These are phyloP conservation scores for Lamellibrachia columna DNA, from an alignment of 2,888 invertebrate species.

Conservation along the genomic window DNA sequence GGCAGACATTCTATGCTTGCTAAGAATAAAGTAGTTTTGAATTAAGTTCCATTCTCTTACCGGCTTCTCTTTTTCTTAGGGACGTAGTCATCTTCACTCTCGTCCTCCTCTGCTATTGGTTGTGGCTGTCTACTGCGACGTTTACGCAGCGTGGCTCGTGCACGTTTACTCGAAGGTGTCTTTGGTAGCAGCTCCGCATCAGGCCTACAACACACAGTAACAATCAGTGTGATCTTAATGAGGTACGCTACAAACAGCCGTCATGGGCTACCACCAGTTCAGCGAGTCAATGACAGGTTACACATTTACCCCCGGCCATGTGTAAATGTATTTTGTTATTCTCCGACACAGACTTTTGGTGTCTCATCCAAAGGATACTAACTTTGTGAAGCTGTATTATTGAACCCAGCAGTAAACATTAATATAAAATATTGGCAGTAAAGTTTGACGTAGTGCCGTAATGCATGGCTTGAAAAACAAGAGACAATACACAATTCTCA, in stretches of 20 bases:
- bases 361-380: too few relatives aligned
- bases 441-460: too few relatives aligned
- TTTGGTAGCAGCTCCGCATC: neutral
- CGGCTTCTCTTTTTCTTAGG: neutral
- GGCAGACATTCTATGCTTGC: neutral
- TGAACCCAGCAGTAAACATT: too few relatives aligned
- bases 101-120: neutral
- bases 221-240: neutral
- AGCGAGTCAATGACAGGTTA: neutral
- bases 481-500: too few relatives aligned
- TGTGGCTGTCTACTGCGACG: neutral
- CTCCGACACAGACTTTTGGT: too few relatives aligned
- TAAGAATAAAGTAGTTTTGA: neutral
- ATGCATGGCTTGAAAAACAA: too few relatives aligned
- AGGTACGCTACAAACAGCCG: too few relatives aligned
- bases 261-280: neutral
- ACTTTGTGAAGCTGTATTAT: too few relatives aligned
- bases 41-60: neutral
- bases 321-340: too few relatives aligned
- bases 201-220: neutral
- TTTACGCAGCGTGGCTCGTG: neutral
- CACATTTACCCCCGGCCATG: too few relatives aligned
- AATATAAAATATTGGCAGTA: too few relatives aligned
- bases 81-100: neutral
- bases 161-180: neutral